Evolutionary conservation across 2,113 vertebrate species (phyloP).

Genomic region (Carollia perspicillata): DNA sequence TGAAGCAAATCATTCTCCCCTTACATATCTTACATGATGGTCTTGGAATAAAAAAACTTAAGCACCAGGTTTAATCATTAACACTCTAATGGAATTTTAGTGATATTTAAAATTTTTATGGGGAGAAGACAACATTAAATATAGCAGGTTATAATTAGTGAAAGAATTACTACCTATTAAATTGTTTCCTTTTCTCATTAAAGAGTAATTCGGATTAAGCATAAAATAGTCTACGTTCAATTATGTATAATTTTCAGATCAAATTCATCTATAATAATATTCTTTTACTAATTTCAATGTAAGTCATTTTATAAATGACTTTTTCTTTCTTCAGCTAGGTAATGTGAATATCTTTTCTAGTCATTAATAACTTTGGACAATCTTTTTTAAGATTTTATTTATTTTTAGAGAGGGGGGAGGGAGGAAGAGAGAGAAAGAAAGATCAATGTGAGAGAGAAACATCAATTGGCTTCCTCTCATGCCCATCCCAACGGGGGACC

Average conservation of each 20-base stretch:
- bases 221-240: neutral
- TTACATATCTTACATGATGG: neutral
- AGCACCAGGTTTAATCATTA: neutral
- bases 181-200: neutral
- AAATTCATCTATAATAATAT: neutral
- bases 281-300: neutral
- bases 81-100: neutral
- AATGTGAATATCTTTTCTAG: neutral
- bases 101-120: neutral
- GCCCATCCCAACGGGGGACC: too few species aligned
- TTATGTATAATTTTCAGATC: neutral
- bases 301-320: neutral
- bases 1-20: neutral
- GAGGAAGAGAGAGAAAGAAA: too few species aligned
- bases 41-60: neutral
- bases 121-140: neutral
- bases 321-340: slow-evolving; percentile 14
- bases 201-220: slow-evolving; percentile 8
- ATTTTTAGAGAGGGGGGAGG: too few species aligned
- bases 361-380: neutral
- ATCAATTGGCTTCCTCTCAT: too few species aligned
- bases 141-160: neutral
- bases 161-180: neutral
- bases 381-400: too few species aligned
- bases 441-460: too few species aligned